Conservation (phyloP, 2,888 invertebrate genomes). For the Coremacera marginata region DNA sequence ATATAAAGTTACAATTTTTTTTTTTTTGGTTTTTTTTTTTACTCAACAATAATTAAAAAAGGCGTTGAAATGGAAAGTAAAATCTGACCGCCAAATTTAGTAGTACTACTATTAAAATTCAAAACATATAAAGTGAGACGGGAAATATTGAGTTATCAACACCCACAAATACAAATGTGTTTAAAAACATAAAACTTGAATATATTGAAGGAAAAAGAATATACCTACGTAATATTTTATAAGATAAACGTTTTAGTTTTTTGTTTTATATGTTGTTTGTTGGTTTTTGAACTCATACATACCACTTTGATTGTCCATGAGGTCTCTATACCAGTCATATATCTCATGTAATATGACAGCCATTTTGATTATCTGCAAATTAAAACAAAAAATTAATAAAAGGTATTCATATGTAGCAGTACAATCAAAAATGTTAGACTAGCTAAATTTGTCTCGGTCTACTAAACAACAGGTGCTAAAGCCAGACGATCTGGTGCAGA, state of each 20-base stretch:
- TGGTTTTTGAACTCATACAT: slow-evolving; percentile 62
- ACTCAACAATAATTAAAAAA: neutral
- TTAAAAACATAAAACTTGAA: neutral
- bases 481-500: too few relatives aligned
- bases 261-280: too few relatives aligned
- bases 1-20: too few relatives aligned
- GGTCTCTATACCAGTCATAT: slow-evolving; percentile 77
- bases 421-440: neutral
- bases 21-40: too few relatives aligned
- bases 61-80: slow-evolving; percentile 14
- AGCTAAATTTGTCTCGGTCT: neutral
- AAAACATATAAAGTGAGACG: neutral
- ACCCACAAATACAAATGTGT: neutral
- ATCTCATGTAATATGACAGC: slow-evolving; percentile 63
- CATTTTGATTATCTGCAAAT: slow-evolving; percentile 54
- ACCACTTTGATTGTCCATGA: slow-evolving; percentile 81
- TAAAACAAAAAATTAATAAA: neutral
- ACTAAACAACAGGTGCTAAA: neutral
- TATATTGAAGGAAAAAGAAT: neutral
- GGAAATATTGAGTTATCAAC: slow-evolving; percentile 2
- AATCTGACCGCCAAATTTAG: slow-evolving; percentile 2
- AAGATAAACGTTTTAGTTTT: too few relatives aligned
- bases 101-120: neutral
- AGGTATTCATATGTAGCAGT: neutral
- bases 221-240: neutral